Conservation (phyloP, 2,113 vertebrate species). For the Sialia sialis region DNA sequence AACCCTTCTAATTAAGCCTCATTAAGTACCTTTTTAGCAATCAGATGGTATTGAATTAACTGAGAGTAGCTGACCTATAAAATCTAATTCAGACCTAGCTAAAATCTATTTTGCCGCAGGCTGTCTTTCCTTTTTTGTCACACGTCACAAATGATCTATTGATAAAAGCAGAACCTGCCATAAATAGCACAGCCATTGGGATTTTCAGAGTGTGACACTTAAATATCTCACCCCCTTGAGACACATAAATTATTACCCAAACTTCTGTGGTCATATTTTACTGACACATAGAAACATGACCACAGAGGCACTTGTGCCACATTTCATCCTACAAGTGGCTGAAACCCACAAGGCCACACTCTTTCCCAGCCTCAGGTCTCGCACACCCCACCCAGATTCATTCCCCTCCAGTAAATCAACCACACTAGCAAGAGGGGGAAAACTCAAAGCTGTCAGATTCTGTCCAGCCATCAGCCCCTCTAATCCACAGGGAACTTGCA, state of each 20-base stretch:
- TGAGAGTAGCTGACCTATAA: slow-evolving; percentile 43
- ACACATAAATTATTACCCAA: not conserved
- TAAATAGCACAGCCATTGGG: not conserved
- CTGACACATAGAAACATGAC: not conserved
- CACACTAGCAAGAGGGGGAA: not conserved
- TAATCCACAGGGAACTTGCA: not conserved
- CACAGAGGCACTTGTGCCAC: not conserved
- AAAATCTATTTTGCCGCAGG: not conserved
- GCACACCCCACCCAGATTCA: not conserved
- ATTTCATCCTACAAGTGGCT: not conserved
- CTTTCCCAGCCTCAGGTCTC: not conserved
- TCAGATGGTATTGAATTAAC: slow-evolving; percentile 48
- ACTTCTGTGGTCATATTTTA: not conserved
- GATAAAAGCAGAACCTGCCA: slow-evolving; percentile 31
- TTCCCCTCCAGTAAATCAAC: not conserved
- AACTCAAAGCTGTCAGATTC: not conserved
- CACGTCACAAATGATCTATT: slow-evolving; percentile 30
- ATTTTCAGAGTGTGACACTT: not conserved
- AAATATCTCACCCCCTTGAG: not conserved
- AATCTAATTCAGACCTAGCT: slow-evolving; percentile 17
- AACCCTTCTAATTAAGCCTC: slow-evolving; percentile 39
- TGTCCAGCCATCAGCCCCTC: not conserved
- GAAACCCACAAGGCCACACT: not conserved
- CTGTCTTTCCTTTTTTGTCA: not conserved
- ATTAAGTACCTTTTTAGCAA: slow-evolving; percentile 44